phyloP scores from a whole-genome alignment of 1,140 invertebrate species.

The Drosophila quadrilineata region DNA sequence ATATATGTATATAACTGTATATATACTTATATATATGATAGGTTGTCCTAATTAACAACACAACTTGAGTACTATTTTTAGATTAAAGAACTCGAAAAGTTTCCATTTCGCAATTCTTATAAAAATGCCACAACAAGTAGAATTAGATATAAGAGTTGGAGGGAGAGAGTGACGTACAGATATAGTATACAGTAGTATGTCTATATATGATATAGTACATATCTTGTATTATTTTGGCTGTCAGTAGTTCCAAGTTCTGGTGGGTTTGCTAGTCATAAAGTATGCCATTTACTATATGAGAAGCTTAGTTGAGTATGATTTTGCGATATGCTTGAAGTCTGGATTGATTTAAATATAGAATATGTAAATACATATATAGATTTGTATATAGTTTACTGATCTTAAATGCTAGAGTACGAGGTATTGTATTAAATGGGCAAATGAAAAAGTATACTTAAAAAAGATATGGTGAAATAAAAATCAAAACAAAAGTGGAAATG shows the following conservation, averaged over 20 bases:
- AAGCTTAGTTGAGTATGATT: conserved; percentile 47
- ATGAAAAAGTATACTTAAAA: conserved; percentile 22
- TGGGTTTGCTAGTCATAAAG: conserved; percentile 21
- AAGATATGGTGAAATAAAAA: conserved; percentile 39
- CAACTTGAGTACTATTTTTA: too few relatives aligned
- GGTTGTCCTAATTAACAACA: too few relatives aligned
- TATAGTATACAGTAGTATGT: neutral
- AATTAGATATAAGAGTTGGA: conserved; percentile 38
- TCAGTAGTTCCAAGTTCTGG: conserved; percentile 48
- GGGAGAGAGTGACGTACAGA: conserved; percentile 35
- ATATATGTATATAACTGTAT: too few relatives aligned
- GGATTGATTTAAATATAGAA: conserved; percentile 52
- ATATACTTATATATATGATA: too few relatives aligned
- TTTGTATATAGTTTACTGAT: conserved; percentile 28
- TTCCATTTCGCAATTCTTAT: too few relatives aligned
- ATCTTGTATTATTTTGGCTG: conserved; percentile 26
- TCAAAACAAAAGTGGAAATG: conserved; percentile 20
- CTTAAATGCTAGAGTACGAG: conserved; percentile 43
- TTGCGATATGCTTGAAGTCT: conserved; percentile 73
- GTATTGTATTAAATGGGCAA: too few relatives aligned
- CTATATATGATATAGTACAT: conserved; percentile 1
- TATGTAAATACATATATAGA: conserved; percentile 18
- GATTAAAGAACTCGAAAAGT: conserved; percentile 35
- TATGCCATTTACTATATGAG: conserved; percentile 11
- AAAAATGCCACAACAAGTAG: conserved; percentile 56